Base-by-base conservation (phyloP, 2,797 vertebrate genomes). In the Naso thynnoides region DNA sequence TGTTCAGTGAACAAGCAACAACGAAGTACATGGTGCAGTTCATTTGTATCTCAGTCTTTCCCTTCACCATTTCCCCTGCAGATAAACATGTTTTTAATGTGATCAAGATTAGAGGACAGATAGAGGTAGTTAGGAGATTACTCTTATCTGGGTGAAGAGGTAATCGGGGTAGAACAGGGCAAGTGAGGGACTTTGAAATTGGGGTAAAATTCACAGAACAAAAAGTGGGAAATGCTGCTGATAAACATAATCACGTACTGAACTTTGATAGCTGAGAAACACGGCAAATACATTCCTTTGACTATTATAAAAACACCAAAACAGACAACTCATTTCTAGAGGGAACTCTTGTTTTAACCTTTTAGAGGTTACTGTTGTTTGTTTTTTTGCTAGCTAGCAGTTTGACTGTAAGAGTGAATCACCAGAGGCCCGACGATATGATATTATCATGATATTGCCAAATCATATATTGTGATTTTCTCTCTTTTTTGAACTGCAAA, bases 1-100 rank as follows among this genome's bases (percentile, higher is more conserved):
- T 54, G 58, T 80, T 87, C 66, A 86, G 49, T 4, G 24, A 63
- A 44, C 42, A 56, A 42, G 73, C 62, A 78, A 68, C 56, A 67
- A 62, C 56, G 74, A 21, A 48, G 27, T 49, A 26, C 19, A 50
- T 36, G 14, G 23, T 39, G n/a, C 62, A 4, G 4, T 14, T 53
- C 49, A 33, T 65, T 76, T 57, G 42, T 33, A 9, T 60, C 62
- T 45, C 36, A 2, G 13, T 23, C 39, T 23, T 27, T 54, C 18
- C 33, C 8, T 39, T 36, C 16, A 41, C 6, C 8, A 7, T 6
- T 6, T 54, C 9, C 3, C 5, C 24, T 0, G n/a, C 16, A 53
- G 21, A 36, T 59, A 0, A 48, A 63, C 19, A 36, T 58, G 26
- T 67, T 38, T 61, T n/a, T 66, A 42, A 44, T 36, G 16, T 42